A percentile compares a stretch with the other conserved stretches of the same genome.
phyloP scores from a whole-genome alignment of 2,797 vertebrate genomes.

The Taeniopygia guttata region DNA sequence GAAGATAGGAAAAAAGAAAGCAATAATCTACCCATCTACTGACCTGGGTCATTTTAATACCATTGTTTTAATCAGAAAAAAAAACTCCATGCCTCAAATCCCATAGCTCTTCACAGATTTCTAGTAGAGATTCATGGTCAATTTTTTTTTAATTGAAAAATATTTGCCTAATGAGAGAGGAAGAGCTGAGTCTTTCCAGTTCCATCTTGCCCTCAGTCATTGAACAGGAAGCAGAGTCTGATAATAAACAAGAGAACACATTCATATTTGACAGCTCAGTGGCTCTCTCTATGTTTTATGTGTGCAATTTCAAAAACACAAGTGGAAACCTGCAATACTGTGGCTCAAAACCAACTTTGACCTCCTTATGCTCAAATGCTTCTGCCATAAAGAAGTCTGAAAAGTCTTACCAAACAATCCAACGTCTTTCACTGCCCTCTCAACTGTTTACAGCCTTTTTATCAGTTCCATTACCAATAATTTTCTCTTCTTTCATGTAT shows the following conservation, averaged over 20 bases:
- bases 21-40: neutral
- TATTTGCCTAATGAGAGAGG: neutral
- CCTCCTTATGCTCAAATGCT: neutral
- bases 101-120: neutral
- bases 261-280: neutral
- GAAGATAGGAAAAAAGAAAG: neutral
- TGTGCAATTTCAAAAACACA: neutral
- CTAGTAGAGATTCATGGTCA: neutral
- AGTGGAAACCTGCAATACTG: neutral
- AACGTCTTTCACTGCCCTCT: neutral
- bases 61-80: neutral
- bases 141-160: neutral
- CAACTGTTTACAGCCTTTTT: neutral
- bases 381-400: neutral
- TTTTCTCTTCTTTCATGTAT: neutral
- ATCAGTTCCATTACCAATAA: neutral
- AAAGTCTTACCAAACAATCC: neutral
- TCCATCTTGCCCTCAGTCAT: neutral
- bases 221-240: neutral
- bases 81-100: neutral
- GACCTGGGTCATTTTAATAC: neutral
- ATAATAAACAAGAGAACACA: neutral
- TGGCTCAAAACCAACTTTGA: neutral
- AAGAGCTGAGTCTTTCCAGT: neutral
- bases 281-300: neutral